Evolutionary conservation across 2,888 invertebrate species (phyloP).

Genomic region (Allophyes oxyacanthae): DNA sequence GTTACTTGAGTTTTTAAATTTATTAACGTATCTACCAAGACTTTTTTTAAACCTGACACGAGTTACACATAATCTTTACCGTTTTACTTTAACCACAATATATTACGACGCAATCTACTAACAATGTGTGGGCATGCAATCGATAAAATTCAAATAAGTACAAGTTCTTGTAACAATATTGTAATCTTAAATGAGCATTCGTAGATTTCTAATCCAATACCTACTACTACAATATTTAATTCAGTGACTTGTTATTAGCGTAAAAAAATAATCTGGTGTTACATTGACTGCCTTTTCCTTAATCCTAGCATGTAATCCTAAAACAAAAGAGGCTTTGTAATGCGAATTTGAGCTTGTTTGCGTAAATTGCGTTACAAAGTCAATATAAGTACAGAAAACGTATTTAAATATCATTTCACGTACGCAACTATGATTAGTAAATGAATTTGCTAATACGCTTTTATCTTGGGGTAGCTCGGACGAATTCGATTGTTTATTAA

Average conservation of each 20-base stretch:
- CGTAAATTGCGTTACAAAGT: constrained; percentile 14
- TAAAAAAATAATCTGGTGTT: constrained; percentile 21
- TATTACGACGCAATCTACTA: constrained; percentile 29
- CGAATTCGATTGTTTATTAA: constrained; percentile 66
- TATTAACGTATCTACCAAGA: too few species aligned
- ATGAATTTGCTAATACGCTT: constrained; percentile 50
- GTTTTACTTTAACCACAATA: constrained; percentile 24
- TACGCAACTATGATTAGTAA: constrained; percentile 35
- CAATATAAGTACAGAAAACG: constrained; percentile 14
- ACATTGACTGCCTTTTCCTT: constrained; percentile 31
- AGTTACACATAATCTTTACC: constrained; percentile 4
- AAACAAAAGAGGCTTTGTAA: constrained; percentile 29
- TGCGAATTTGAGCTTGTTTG: constrained; percentile 3
- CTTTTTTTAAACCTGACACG: too few species aligned
- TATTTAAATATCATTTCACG: constrained; percentile 44
- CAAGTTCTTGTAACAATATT: constrained; percentile 35
- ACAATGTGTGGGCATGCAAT: constrained; percentile 39
- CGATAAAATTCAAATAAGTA: constrained; percentile 44
- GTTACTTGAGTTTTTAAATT: too few species aligned
- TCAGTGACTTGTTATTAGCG: constrained; percentile 21
- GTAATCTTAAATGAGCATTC: constrained; percentile 42
- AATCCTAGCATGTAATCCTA: constrained; percentile 10
- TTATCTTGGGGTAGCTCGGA: constrained; percentile 60
- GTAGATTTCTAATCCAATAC: constrained; percentile 38
- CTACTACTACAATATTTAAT: constrained; percentile 31